Base-by-base conservation (phyloP, 2,113 vertebrate genomes). In the Pitta sordida region DNA sequence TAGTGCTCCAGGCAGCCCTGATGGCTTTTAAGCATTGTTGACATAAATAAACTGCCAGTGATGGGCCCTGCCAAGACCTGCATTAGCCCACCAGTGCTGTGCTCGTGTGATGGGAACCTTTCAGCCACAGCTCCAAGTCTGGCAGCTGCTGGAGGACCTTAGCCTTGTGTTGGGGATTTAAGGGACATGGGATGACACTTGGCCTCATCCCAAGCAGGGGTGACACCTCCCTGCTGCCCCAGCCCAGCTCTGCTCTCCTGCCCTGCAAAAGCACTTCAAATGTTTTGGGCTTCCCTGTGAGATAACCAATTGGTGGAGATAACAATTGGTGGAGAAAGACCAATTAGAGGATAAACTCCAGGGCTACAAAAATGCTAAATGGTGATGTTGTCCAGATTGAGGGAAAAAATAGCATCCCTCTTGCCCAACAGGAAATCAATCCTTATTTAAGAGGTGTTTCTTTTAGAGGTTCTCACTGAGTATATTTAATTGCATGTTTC, bases 391-490 rank as follows among this genome's bases (percentile, higher is more conserved):
- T 58, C 59, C 60, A 46, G 53, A 41, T 9, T 51, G 46, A 53
- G 48, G 48, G 19, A 81, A 78, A 93, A 86, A 59, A 41, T 29
- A 65, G 12, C 34, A 34, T 60, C 21, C 11, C 30, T 22, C 34
- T 78, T 60, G 29, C 74, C 36, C 43, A 46, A 0, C 1, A 80
- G 34, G 56, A 83, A 86, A 77, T 24, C 65, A 70, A 22, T 52
- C 51, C 43, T 78, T 64, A 44, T 65, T 92, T 88, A 83, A 77
- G 58, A 88, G n/a, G 23, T 13, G n/a, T 62, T 88, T 78, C 36
- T 84, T 88, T 52, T 43, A 30, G 56, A 5, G 2, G 18, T 58
- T 93, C 68, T 63, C 59, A 39, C 59, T 27, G 36, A 52, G n/a
- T 64, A 32, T 73, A 64, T 83, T 93, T 79, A 83, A 62, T 82